Evolutionary conservation across 2,797 vertebrate species (phyloP).

Genomic region (Fistularia commersonii): DNA sequence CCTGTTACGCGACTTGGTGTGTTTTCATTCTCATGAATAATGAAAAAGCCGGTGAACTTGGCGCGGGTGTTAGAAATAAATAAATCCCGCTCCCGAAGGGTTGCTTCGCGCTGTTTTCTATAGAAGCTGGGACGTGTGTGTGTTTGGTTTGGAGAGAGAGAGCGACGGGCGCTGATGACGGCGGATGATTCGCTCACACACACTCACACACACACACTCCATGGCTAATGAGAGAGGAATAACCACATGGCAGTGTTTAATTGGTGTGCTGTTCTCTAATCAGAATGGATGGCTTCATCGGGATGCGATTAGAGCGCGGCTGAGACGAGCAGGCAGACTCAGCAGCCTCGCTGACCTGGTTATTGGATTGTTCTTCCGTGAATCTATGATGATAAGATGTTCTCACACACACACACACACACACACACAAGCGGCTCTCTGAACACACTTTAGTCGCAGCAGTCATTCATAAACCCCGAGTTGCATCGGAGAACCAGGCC

Average conservation of each 20-base stretch:
- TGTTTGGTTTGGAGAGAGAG: slow-evolving; percentile 5
- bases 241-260: slow-evolving; percentile 59
- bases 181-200: slow-evolving; percentile 32
- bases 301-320: slow-evolving; percentile 52
- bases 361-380: slow-evolving; percentile 55
- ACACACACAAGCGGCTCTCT: no score
- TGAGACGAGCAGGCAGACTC: slow-evolving; percentile 25
- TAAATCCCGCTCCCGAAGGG: slow-evolving; percentile 50
- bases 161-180: slow-evolving; percentile 20
- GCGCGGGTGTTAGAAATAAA: slow-evolving; percentile 66
- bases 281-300: slow-evolving; percentile 62
- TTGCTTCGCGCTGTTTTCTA: slow-evolving; percentile 37
- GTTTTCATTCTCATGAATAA: slow-evolving; percentile 69
- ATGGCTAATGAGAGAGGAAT: slow-evolving; percentile 62
- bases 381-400: slow-evolving; percentile 32
- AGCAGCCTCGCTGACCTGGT: slow-evolving; percentile 40
- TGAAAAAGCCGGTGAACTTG: slow-evolving; percentile 60
- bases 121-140: slow-evolving; percentile 27
- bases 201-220: slow-evolving; percentile 31
- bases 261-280: slow-evolving; percentile 57
- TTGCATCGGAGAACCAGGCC: no score
- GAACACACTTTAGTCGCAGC: no score
- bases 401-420: no score
- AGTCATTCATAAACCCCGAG: no score
- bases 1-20: slow-evolving; percentile 48